phyloP scores from a whole-genome alignment of 2,888 invertebrate species.

The Hyalella azteca region DNA sequence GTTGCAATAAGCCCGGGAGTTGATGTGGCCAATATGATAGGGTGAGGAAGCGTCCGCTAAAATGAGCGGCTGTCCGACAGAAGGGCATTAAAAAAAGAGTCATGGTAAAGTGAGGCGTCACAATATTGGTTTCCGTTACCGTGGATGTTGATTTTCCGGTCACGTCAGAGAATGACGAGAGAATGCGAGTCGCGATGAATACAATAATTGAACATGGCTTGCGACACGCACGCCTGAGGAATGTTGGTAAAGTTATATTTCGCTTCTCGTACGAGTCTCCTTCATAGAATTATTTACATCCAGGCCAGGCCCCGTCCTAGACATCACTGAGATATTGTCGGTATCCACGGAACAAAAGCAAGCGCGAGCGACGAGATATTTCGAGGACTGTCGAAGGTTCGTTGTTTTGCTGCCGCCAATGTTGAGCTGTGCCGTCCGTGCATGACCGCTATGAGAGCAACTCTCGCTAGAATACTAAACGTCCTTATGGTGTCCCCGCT shows the following conservation, averaged over 20 bases:
- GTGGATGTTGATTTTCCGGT: neutral
- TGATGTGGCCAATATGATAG: neutral
- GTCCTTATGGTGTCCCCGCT: neutral
- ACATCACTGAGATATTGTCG: no score
- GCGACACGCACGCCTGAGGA: no score
- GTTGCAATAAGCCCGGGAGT: neutral
- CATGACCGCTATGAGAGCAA: neutral
- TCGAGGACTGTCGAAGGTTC: no score
- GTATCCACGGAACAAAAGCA: no score
- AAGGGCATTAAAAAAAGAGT: neutral
- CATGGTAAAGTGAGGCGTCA: neutral
- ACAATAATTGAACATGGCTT: no score
- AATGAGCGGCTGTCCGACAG: neutral
- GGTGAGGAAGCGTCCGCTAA: neutral
- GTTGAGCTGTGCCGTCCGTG: neutral
- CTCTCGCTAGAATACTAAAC: neutral
- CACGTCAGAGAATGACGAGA: neutral
- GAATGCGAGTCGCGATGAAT: no score
- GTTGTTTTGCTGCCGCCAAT: neutral
- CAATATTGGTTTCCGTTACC: slow-evolving; percentile 19
- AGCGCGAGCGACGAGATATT: no score
- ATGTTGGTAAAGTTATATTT: no score
- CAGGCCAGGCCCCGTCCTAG: no score
- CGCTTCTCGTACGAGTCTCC: no score
- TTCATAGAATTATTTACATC: no score